These are phyloP conservation scores for Archips crataeganus DNA, from an alignment of 2,888 invertebrate genomes.

Conservation along the genomic window DNA sequence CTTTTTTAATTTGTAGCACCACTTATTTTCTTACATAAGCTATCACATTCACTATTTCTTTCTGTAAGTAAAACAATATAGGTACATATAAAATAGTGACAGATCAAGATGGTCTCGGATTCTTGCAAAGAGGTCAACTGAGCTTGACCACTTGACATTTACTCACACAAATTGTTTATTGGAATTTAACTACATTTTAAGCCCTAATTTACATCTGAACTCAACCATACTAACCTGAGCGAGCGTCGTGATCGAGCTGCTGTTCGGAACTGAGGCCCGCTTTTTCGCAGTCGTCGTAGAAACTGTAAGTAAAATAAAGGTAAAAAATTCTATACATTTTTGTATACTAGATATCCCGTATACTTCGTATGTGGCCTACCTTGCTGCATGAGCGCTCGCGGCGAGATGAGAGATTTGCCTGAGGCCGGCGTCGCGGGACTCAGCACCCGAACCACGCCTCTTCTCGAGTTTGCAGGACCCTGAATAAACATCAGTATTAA, in stretches of 20 bases:
- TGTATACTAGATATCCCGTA: no score
- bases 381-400: slow-evolving; percentile 75
- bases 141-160: no score
- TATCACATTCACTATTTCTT: no score
- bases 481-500: slow-evolving; percentile 43
- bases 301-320: slow-evolving; percentile 12
- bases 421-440: slow-evolving; percentile 75
- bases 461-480: slow-evolving; percentile 60
- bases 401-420: slow-evolving; percentile 82
- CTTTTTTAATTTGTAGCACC: no score
- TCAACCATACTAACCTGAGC: slow-evolving; percentile 45
- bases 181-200: no score
- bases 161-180: no score
- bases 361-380: slow-evolving; percentile 52
- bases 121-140: no score
- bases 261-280: slow-evolving; percentile 27
- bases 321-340: not conserved
- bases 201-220: not conserved
- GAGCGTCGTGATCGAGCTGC: slow-evolving; percentile 27
- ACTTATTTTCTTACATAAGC: no score
- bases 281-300: slow-evolving; percentile 34
- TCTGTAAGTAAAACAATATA: no score
- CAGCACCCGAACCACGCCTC: slow-evolving; percentile 77
- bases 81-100: no score
- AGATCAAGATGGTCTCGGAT: no score